These are phyloP conservation scores for Nasonia giraulti DNA, from an alignment of 1,140 invertebrate genomes.

Conservation along the genomic window DNA sequence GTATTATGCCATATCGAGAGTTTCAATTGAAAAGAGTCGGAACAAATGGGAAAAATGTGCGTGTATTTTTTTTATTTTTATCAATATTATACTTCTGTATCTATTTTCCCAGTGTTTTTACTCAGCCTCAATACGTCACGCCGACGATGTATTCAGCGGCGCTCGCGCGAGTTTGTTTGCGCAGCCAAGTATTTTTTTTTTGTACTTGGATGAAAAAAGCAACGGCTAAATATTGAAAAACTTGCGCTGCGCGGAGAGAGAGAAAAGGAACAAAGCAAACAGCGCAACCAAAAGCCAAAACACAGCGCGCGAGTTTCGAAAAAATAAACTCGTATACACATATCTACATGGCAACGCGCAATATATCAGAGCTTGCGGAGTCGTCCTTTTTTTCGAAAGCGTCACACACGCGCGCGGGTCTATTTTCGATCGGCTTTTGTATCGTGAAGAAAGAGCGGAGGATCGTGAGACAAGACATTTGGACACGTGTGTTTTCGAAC, in stretches of 20 bases:
- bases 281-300: not conserved
- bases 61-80: no score
- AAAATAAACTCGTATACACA: not conserved
- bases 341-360: no score
- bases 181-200: not conserved
- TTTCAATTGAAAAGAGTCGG: no score
- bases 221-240: no score
- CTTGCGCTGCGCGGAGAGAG: no score
- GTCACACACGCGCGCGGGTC: not conserved
- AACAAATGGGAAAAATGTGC: no score
- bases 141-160: no score
- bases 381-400: not conserved
- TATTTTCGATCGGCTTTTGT: conserved; percentile 1
- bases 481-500: not conserved
- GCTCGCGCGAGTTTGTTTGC: not conserved
- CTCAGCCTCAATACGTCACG: not conserved
- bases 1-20: no score
- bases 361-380: not conserved
- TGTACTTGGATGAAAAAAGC: not conserved
- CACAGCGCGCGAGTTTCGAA: not conserved
- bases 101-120: not conserved
- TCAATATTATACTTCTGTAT: not conserved
- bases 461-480: not conserved
- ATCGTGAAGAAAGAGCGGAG: not conserved
- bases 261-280: not conserved